Conservation (phyloP, 92 coral and sea anemone genomes). For the Epizoanthus stellaris region DNA sequence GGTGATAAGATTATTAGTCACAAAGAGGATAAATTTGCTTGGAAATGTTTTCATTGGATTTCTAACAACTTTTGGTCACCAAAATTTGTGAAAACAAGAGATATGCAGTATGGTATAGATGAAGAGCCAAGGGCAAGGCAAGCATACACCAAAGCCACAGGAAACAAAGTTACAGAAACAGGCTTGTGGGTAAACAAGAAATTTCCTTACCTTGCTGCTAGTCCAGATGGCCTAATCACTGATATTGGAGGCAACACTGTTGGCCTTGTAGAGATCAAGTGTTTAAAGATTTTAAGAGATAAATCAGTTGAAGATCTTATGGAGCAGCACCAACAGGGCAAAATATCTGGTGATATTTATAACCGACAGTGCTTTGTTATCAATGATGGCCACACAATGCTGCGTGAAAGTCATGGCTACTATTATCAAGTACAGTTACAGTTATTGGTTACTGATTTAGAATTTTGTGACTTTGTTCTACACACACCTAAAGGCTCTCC, state of each 20-base stretch:
- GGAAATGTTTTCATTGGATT: slow-evolving; percentile 37
- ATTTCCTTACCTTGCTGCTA: slow-evolving; percentile 57
- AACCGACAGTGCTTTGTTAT: slow-evolving; percentile 50
- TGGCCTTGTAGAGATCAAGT: slow-evolving; percentile 48
- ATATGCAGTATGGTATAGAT: slow-evolving; percentile 10
- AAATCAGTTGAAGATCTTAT: slow-evolving; percentile 49
- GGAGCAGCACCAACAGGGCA: slow-evolving; percentile 31
- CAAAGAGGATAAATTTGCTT: slow-evolving; percentile 6
- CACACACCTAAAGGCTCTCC: slow-evolving; percentile 55
- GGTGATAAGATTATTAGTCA: slow-evolving; percentile 14
- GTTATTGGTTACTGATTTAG: slow-evolving; percentile 58
- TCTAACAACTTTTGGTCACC: slow-evolving; percentile 45
- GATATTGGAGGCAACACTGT: no score
- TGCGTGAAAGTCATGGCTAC: slow-evolving; percentile 48
- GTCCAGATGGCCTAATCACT: slow-evolving; percentile 54
- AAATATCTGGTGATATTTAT: slow-evolving; percentile 38
- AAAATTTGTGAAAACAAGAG: slow-evolving; percentile 20
- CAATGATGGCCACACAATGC: slow-evolving; percentile 9
- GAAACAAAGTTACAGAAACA: slow-evolving; percentile 38
- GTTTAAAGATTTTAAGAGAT: slow-evolving; percentile 48
- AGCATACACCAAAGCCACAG: slow-evolving; percentile 38
- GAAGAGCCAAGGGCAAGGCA: slow-evolving; percentile 45
- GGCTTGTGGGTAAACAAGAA: slow-evolving; percentile 52
- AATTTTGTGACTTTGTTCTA: slow-evolving; percentile 58
- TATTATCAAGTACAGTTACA: slow-evolving; percentile 55